Base-by-base conservation (phyloP, 2,113 vertebrate species). In the Heterotis niloticus region DNA sequence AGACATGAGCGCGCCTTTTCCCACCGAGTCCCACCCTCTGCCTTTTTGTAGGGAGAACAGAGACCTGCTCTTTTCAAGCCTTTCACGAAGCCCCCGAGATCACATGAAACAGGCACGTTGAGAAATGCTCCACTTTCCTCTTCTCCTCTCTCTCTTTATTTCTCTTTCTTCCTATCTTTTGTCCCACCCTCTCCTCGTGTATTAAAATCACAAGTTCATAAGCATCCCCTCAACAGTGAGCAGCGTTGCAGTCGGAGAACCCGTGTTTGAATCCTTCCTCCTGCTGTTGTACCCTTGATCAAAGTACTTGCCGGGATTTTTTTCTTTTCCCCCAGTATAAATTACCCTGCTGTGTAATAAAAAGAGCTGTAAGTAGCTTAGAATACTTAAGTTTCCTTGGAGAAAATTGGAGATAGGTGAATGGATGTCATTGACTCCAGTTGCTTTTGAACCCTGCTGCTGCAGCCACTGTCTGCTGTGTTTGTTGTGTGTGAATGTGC, bases 101-200 rank as follows among this genome's bases (percentile, higher is more conserved):
- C 62, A 52, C 76, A 54, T 51, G 23, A 65, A 77, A 67, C 20
- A 1, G 26, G n/a, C 52, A 65, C 34, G 26, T 77, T 77, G 65
- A 65, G 76, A 59, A 34, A 57, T 59, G 23, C 67, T 70, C 51
- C 29, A 52, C 68, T 59, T n/a, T 56, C 23, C 52, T 64, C 34
- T 67, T 14, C 18, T 66, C 64, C 66, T 72, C 44, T 65, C 60
- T 23, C 68, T 72, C 51, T 51, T 23, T 10, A 9, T 9, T 11
- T 28, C 24, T 75, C 68, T 81, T 51, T 60, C 80, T 78, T 78
- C 82, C 81, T 76, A 81, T 82, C 68, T 67, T 72, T 62, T 65
- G 80, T 80, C 79, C 81, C 80, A 82, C 82, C 76, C 79, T 24
- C 60, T 62, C 14, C 20, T 17, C 60, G 13, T 62, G 4, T 20